These are phyloP conservation scores for Chelon labrosus DNA, from an alignment of 2,797 vertebrate genomes.

Conservation along the genomic window DNA sequence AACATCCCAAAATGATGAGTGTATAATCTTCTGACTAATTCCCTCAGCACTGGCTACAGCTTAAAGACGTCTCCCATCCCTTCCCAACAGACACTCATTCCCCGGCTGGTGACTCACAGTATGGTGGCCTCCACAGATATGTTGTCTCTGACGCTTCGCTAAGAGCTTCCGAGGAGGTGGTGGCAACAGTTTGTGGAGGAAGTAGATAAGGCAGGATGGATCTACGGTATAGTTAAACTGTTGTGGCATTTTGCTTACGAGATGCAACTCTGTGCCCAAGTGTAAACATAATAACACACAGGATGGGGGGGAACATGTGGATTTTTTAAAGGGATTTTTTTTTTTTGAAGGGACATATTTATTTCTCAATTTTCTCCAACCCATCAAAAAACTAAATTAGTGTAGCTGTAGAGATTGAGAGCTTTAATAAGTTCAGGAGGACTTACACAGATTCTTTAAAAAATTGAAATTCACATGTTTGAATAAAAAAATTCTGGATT, in stretches of 20 bases:
- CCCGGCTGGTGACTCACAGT: constrained; percentile 81
- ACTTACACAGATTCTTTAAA: constrained; percentile 11
- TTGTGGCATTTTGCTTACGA: constrained; percentile 74
- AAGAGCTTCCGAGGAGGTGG: constrained; percentile 79
- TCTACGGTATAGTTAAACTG: constrained; percentile 76
- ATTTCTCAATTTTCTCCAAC: constrained; percentile 40
- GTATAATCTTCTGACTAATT: constrained; percentile 90
- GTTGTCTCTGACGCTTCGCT: constrained; percentile 77
- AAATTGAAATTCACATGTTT: neutral
- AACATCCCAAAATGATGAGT: constrained; percentile 88
- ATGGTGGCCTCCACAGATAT: constrained; percentile 82
- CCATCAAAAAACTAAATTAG: constrained; percentile 42
- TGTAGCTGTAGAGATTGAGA: constrained; percentile 8
- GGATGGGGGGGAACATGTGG: constrained; percentile 10
- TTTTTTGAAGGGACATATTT: constrained; percentile 38
- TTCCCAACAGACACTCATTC: constrained; percentile 84
- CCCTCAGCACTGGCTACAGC: constrained; percentile 84
- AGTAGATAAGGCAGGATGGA: constrained; percentile 78
- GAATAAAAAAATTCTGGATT: no score
- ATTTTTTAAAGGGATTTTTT: constrained; percentile 40
- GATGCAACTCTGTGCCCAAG: constrained; percentile 62
- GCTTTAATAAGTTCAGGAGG: constrained; percentile 25
- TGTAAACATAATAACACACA: constrained; percentile 70
- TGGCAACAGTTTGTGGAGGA: constrained; percentile 76
- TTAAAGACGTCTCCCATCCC: constrained; percentile 87